A percentile compares a stretch with the other conserved stretches of the same genome.
Conservation (phyloP, 35 echinoderm and acorn worm genomes). For the Apostichopus californicus region DNA sequence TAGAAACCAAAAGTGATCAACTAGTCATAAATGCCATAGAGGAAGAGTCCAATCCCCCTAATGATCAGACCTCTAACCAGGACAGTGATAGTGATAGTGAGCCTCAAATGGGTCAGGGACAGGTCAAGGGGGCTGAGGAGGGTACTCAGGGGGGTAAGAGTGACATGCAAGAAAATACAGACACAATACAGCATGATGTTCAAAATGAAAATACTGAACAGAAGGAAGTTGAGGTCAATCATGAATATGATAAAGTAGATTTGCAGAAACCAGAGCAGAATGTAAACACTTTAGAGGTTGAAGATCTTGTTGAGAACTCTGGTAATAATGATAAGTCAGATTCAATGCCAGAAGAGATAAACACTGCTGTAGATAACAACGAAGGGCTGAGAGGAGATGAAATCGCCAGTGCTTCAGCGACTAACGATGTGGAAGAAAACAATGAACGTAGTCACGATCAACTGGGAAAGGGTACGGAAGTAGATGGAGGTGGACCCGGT, state of each 20-base stretch:
- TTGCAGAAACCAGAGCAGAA: background rate
- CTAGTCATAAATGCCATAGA: background rate
- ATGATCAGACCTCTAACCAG: background rate
- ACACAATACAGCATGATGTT: background rate
- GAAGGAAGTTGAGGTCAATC: background rate
- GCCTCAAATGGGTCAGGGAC: background rate
- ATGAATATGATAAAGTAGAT: background rate
- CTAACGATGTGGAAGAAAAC: background rate
- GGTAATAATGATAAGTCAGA: background rate
- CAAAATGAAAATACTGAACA: background rate
- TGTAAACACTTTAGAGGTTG: background rate
- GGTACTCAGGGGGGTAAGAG: background rate
- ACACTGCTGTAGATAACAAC: background rate
- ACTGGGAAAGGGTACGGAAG: background rate
- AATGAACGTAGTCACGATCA: background rate
- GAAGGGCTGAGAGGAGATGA: background rate
- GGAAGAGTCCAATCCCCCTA: background rate
- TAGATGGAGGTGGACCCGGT: background rate
- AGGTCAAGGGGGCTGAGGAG: background rate
- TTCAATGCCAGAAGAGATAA: background rate
- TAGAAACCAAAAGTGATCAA: background rate
- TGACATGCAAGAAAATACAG: background rate
- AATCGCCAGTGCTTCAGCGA: background rate
- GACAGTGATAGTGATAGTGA: background rate
- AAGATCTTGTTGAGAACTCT: background rate